Percentiles rank a stretch among this genome's conserved stretches.
phyloP scores from a whole-genome alignment of 2,888 invertebrate species.

The Leptopilina drosophilae region DNA sequence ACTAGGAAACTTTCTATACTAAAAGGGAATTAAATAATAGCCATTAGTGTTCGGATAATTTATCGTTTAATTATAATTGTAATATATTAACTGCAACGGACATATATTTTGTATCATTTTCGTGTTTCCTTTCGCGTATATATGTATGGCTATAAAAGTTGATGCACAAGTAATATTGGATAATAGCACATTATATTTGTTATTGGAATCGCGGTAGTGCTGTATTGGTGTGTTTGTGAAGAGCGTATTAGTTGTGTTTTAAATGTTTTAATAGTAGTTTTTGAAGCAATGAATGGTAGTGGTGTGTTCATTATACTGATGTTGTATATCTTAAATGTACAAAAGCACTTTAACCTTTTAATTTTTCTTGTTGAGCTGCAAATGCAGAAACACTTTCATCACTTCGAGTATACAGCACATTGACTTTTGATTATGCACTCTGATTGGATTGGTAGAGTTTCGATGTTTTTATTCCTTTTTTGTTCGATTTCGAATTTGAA shows the following conservation, averaged over 20 bases:
- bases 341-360: constrained; percentile 6
- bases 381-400: neutral
- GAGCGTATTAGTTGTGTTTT: too few relatives aligned
- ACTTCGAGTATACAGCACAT: too few relatives aligned
- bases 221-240: too few relatives aligned
- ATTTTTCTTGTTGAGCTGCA: neutral
- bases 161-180: neutral
- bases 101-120: neutral
- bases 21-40: neutral
- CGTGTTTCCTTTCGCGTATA: too few relatives aligned
- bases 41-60: neutral
- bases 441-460: too few relatives aligned
- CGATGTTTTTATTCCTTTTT: too few relatives aligned
- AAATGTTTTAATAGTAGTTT: too few relatives aligned
- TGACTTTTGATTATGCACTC: too few relatives aligned
- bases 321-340: neutral
- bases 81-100: neutral
- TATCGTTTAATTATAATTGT: neutral
- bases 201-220: too few relatives aligned
- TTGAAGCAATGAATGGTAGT: too few relatives aligned
- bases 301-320: neutral
- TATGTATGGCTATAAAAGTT: neutral
- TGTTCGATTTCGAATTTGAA: too few relatives aligned
- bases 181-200: neutral
- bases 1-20: neutral